Percentiles rank a stretch among this genome's conserved stretches.
phyloP scores from a whole-genome alignment of 1,140 invertebrate species.

The Eueides isabella region DNA sequence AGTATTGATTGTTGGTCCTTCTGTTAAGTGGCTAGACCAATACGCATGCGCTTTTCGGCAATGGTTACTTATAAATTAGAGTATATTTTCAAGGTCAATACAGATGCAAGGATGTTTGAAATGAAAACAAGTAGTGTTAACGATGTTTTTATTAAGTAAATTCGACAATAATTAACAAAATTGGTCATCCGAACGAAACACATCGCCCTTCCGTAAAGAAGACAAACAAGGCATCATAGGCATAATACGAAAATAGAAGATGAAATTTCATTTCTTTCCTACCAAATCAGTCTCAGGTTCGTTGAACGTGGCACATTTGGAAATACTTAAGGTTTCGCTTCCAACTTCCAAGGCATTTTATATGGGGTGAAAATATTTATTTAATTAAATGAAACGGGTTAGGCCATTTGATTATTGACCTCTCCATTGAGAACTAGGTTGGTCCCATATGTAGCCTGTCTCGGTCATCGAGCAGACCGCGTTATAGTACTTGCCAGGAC shows the following conservation, averaged over 20 bases:
- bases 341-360: constrained; percentile 25
- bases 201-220: constrained; percentile 37
- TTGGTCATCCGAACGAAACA: constrained; percentile 50
- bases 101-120: constrained; percentile 20
- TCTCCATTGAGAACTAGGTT: constrained; percentile 85
- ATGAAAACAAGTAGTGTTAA: constrained; percentile 31
- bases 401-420: constrained; percentile 53
- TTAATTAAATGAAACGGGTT: constrained; percentile 25
- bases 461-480: constrained; percentile 94
- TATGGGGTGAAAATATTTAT: constrained; percentile 29
- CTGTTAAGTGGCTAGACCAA: constrained; percentile 29
- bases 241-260: constrained; percentile 73
- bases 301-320: constrained; percentile 57
- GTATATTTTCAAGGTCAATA: constrained; percentile 53
- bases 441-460: constrained; percentile 94
- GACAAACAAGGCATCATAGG: constrained; percentile 57
- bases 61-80: constrained; percentile 28
- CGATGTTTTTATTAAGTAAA: constrained; percentile 53
- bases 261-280: constrained; percentile 73
- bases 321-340: constrained; percentile 20
- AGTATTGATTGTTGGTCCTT: constrained; percentile 66
- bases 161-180: constrained; percentile 59
- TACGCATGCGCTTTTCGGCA: constrained; percentile 66
- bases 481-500: constrained; percentile 94
- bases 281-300: constrained; percentile 75